Conservation (phyloP, 2,888 invertebrate genomes). For the Augochlorella aurata region DNA sequence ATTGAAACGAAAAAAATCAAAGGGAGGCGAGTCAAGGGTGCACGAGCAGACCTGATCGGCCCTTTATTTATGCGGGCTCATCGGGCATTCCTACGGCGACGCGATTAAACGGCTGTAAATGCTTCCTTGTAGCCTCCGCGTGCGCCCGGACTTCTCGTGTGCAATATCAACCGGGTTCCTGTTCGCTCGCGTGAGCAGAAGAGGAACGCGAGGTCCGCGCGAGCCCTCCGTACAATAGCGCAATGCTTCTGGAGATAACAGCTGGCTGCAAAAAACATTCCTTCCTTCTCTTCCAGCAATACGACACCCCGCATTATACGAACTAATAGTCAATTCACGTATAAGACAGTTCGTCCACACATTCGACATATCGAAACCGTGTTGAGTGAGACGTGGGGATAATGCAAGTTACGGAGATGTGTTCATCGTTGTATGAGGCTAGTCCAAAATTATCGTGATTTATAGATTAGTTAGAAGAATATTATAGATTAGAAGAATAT, state of each 20-base stretch:
- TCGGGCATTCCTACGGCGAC: constrained; percentile 35
- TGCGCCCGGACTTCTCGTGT: constrained; percentile 47
- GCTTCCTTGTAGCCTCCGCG: constrained; percentile 32
- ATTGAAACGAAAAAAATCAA: constrained; percentile 16
- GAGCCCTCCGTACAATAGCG: constrained; percentile 30
- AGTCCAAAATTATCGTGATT: too few relatives aligned
- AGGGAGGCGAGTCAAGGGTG: not conserved
- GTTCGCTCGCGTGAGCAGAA: constrained; percentile 39
- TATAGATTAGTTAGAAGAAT: too few relatives aligned
- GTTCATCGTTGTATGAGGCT: too few relatives aligned
- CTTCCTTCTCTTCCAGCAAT: too few relatives aligned
- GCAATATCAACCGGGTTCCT: constrained; percentile 46
- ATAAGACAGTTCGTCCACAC: too few relatives aligned
- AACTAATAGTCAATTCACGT: too few relatives aligned
- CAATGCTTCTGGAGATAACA: not conserved
- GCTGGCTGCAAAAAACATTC: not conserved
- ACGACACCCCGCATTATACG: too few relatives aligned
- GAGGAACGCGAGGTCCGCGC: constrained; percentile 17
- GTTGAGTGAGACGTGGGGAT: too few relatives aligned
- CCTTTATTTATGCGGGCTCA: constrained; percentile 53
- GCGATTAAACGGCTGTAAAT: constrained; percentile 50
- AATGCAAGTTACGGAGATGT: too few relatives aligned
- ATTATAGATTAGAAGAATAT: too few relatives aligned
- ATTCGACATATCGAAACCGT: too few relatives aligned
- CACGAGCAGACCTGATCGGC: not conserved